Evolutionary conservation across 2,888 invertebrate species (phyloP).

Genomic region (Brassicogethes aeneus): DNA sequence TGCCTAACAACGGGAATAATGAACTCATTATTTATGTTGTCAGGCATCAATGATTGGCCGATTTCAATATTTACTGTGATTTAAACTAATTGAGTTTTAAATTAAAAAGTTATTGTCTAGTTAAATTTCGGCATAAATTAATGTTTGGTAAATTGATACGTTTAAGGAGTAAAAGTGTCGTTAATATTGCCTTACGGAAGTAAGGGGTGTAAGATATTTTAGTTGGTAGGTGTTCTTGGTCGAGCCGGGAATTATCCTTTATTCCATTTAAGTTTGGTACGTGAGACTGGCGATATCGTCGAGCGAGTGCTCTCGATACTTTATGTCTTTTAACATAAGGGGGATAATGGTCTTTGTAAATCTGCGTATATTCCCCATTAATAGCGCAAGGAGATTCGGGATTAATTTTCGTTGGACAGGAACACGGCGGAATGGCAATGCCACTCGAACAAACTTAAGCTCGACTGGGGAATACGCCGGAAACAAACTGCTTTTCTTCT

Average conservation of each 20-base stretch:
- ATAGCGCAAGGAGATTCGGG: constrained; percentile 30
- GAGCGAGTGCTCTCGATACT: too few relatives aligned
- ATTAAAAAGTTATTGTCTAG: too few relatives aligned
- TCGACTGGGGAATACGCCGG: constrained; percentile 2
- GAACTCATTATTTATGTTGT: too few relatives aligned
- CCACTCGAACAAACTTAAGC: not conserved
- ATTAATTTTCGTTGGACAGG: constrained; percentile 33
- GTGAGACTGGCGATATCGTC: constrained; percentile 6
- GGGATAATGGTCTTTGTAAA: constrained; percentile 31
- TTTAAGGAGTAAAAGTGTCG: too few relatives aligned
- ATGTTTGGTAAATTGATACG: too few relatives aligned
- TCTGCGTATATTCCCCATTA: constrained; percentile 34
- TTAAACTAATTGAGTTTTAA: too few relatives aligned
- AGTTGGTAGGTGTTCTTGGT: not conserved
- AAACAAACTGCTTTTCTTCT: constrained; percentile 2
- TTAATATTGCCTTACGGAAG: too few relatives aligned
- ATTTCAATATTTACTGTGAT: too few relatives aligned
- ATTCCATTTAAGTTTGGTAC: constrained; percentile 4
- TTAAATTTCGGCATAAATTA: too few relatives aligned
- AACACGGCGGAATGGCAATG: constrained; percentile 14
- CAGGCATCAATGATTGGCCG: too few relatives aligned
- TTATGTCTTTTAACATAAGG: constrained; percentile 25
- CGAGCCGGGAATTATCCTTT: not conserved
- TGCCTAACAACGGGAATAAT: too few relatives aligned
- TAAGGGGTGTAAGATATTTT: too few relatives aligned